These are phyloP conservation scores for Ivindomyrus marchei DNA, from an alignment of 2,113 vertebrate species.

Conservation along the genomic window DNA sequence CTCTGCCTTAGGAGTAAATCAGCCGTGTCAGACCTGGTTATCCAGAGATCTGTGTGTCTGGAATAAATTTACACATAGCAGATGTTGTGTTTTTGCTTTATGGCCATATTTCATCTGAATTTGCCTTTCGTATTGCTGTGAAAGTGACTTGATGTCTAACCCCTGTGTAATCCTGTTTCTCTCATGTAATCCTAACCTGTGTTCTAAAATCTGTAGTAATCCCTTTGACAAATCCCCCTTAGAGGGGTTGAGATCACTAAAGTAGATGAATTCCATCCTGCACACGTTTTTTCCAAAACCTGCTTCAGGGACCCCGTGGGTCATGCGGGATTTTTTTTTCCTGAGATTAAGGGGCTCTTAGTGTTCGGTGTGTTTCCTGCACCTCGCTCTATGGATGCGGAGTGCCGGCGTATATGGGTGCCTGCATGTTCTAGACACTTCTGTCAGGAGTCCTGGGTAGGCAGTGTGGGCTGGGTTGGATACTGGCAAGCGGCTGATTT, in stretches of 20 bases:
- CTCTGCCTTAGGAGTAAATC: not conserved
- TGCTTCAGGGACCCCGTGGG: not conserved
- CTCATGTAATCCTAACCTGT: not conserved
- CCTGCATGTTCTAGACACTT: not conserved
- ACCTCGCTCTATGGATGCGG: not conserved
- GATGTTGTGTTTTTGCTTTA: not conserved
- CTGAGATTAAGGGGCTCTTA: not conserved
- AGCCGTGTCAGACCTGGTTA: not conserved
- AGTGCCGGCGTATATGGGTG: not conserved
- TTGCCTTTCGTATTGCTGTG: not conserved
- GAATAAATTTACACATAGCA: too few relatives aligned
- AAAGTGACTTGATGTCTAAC: not conserved
- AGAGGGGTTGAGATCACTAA: not conserved
- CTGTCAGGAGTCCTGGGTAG: not conserved
- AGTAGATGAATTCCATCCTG: not conserved
- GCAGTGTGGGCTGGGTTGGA: not conserved
- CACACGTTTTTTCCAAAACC: not conserved
- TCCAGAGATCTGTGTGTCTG: not conserved
- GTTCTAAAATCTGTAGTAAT: constrained; percentile 4
- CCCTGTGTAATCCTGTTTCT: not conserved
- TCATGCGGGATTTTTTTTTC: not conserved
- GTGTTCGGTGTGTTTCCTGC: not conserved
- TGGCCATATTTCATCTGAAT: not conserved
- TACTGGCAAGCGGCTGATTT: not conserved
- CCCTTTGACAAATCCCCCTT: not conserved